These are phyloP conservation scores for Hyaena hyaena DNA, from an alignment of 2,113 vertebrate genomes.

Conservation along the genomic window DNA sequence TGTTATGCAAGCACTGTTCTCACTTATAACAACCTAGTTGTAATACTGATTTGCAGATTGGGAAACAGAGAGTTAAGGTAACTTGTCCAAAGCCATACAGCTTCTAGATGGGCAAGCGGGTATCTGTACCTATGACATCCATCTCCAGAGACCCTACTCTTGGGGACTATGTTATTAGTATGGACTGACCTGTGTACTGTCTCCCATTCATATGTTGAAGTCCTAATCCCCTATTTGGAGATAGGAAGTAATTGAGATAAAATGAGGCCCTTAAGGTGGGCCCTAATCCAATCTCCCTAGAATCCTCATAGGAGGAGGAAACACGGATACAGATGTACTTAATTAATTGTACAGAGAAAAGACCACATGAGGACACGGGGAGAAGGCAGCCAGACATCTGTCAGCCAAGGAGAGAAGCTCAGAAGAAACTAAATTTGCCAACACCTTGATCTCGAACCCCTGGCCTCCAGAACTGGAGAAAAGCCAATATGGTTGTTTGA, in stretches of 20 bases:
- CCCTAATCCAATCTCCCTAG: background rate
- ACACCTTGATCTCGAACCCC: background rate
- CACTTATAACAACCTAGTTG: background rate
- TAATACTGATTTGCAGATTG: background rate
- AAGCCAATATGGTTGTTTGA: background rate
- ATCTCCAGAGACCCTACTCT: background rate
- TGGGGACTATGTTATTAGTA: background rate
- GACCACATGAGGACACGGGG: accelerated
- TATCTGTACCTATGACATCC: background rate
- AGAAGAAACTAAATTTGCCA: background rate
- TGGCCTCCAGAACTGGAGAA: background rate
- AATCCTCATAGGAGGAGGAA: background rate
- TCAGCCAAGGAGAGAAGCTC: background rate
- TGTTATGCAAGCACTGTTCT: background rate
- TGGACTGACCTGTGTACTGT: accelerated
- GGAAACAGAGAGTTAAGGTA: background rate
- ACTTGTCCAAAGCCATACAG: background rate
- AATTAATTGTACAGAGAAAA: background rate
- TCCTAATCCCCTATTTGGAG: background rate
- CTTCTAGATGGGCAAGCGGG: background rate
- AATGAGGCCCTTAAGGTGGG: background rate
- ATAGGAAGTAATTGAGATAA: background rate
- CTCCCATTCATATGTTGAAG: too few relatives aligned
- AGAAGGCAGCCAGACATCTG: background rate
- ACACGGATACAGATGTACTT: background rate